phyloP scores from a whole-genome alignment of 2,797 vertebrate genomes.

The Cossypha dichroa region DNA sequence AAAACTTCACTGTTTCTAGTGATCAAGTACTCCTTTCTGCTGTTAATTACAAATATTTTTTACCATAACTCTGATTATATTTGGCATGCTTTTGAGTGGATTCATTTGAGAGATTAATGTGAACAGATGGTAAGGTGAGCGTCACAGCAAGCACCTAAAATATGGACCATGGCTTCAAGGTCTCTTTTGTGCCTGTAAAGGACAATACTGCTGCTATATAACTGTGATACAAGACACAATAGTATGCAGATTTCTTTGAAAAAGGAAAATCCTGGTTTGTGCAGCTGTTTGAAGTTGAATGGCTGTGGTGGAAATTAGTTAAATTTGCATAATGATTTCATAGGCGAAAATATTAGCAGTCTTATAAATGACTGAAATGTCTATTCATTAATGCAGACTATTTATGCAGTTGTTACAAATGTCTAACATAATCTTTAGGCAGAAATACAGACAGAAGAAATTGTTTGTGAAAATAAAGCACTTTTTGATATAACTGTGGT shows the following conservation, averaged over 20 bases:
- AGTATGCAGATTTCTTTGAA: slow-evolving; percentile 11
- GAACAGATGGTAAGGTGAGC: slow-evolving; percentile 66
- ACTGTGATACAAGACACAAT: slow-evolving; percentile 6
- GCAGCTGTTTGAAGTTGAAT: slow-evolving; percentile 63
- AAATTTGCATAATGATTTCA: slow-evolving; percentile 61
- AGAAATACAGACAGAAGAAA: slow-evolving; percentile 42
- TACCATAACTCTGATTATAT: slow-evolving; percentile 9
- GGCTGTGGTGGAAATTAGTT: slow-evolving; percentile 23
- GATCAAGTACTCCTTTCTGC: not conserved
- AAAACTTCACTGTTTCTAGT: not conserved
- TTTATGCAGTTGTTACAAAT: slow-evolving; percentile 26
- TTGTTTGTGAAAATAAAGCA: slow-evolving; percentile 11
- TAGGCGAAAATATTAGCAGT: slow-evolving; percentile 51
- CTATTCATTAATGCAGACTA: not conserved
- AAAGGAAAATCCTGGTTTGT: slow-evolving; percentile 5
- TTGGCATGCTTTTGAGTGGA: not conserved
- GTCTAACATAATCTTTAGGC: not conserved
- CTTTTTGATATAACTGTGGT: not conserved
- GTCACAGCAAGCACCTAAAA: slow-evolving; percentile 40
- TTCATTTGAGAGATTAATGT: slow-evolving; percentile 35
- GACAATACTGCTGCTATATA: slow-evolving; percentile 32
- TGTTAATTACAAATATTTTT: not conserved
- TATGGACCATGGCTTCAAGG: slow-evolving; percentile 49
- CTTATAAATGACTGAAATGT: slow-evolving; percentile 35
- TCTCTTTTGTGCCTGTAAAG: slow-evolving; percentile 49